Percentiles rank a stretch among this genome's conserved stretches.
Evolutionary conservation across 1,140 invertebrate genomes (phyloP).

Genomic region (Atta colombica): DNA sequence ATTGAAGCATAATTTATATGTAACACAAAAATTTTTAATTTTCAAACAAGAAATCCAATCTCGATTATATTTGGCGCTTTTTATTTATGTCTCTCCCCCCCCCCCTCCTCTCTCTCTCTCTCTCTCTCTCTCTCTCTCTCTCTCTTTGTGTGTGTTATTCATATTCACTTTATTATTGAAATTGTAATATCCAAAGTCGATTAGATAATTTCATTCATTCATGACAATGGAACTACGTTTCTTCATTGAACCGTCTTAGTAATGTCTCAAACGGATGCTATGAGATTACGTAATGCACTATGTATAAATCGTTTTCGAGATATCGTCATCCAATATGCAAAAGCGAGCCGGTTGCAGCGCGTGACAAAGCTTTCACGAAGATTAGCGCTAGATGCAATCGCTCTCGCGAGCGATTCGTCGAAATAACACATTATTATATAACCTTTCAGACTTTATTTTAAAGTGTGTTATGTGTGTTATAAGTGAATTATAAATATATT

Average conservation of each 20-base stretch:
- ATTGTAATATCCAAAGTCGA: constrained; percentile 4
- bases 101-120: background rate
- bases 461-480: constrained; percentile 6
- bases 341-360: constrained; percentile 54
- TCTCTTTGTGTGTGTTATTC: too few species aligned
- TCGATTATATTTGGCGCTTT: too few species aligned
- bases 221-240: constrained; percentile 8
- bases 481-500: background rate
- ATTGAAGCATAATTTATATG: too few species aligned
- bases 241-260: constrained; percentile 50
- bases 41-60: too few species aligned
- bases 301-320: constrained; percentile 62
- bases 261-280: constrained; percentile 34
- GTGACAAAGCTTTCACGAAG: constrained; percentile 61
- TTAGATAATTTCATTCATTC: constrained; percentile 28
- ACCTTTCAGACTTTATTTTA: constrained; percentile 38
- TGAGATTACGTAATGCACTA: constrained; percentile 58
- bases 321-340: constrained; percentile 62
- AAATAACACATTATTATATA: constrained; percentile 46
- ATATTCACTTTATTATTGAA: background rate
- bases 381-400: constrained; percentile 58
- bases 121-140: too few species aligned
- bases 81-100: too few species aligned
- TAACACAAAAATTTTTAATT: too few species aligned
- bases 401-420: constrained; percentile 51